Percentiles rank a stretch among this genome's conserved stretches.
These are phyloP conservation scores for Hyposoter dolosus DNA, from an alignment of 2,888 invertebrate species.

Conservation along the genomic window DNA sequence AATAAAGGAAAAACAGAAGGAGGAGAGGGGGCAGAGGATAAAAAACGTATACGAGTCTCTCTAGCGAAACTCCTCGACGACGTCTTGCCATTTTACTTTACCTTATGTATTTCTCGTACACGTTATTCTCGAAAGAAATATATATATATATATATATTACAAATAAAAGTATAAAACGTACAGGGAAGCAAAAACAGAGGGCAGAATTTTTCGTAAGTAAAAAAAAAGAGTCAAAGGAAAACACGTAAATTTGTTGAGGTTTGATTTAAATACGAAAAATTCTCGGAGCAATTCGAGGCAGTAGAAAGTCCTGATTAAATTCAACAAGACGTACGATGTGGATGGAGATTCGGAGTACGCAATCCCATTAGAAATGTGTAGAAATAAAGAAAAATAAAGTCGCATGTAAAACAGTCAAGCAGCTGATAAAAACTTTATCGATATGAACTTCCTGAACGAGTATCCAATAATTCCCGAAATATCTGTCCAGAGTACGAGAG, in stretches of 20 bases:
- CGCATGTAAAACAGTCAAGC: neutral
- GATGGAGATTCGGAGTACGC: neutral
- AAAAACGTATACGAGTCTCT: slow-evolving; percentile 28
- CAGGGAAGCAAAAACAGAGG: neutral
- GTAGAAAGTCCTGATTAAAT: neutral
- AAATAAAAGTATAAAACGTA: slow-evolving; percentile 4
- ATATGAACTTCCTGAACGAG: neutral
- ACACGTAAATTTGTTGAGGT: slow-evolving; percentile 16
- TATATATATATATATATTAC: slow-evolving; percentile 1
- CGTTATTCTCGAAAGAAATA: neutral
- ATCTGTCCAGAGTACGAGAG: slow-evolving; percentile 2
- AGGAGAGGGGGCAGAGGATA: neutral
- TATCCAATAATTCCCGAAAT: slow-evolving; percentile 19
- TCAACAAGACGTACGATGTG: neutral
- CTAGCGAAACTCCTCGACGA: slow-evolving; percentile 41
- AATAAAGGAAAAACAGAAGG: slow-evolving; percentile 17
- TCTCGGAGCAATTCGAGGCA: neutral
- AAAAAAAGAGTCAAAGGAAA: neutral
- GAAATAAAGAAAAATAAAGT: neutral
- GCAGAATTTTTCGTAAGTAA: neutral
- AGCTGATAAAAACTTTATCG: slow-evolving; percentile 19
- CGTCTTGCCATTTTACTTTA: slow-evolving; percentile 38
- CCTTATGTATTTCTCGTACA: slow-evolving; percentile 35
- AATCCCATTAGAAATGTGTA: neutral
- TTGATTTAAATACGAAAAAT: slow-evolving; percentile 9